Evolutionary conservation across 2,888 invertebrate species (phyloP), one percentile per base, ranked within the genome.

Genomic region (Zaprionus bogoriensis): DNA sequence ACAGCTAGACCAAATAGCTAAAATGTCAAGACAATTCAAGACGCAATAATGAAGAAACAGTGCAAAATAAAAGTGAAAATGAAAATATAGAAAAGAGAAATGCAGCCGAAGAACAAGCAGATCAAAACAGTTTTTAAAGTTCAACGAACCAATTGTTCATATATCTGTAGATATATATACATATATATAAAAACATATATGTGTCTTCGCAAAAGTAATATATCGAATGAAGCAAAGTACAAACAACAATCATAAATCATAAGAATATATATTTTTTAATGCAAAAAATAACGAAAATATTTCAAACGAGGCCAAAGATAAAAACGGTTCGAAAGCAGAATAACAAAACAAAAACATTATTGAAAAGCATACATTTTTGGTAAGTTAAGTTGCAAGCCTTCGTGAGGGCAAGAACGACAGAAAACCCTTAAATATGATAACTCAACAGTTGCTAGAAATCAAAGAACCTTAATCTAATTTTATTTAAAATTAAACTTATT

Each of bases 361-460:
- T 63, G 20, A 42, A 64, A 63, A 45, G 58, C 39, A 59, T 27
- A 38, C 30, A 69, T 66, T 59, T 76, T 81, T 84, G 80, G 80
- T 81, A 81, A 81, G 80, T 81, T 84, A 80, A 78, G 80, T 46
- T 67, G 38, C 30, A 67, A 52, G 53, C 63, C 55, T 19, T 17
- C 10, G 63, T 44, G 27, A 54, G 50, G 38, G 27, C 53, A 42
- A 27, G 27, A 48, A 41, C 38, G 61, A 5, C 5, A 12, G 50
- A 41, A 60, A 36, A 12, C 41, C 28, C 5, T 30, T 12, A 28
- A 47, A 62, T 14, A 44, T 44, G 51, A 61, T 41, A 63, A 58
- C 73, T 74, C 74, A 74, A 74, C 73, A 60, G 27, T 52, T 20
- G 6, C 1, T 41, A 27, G 28, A 36, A 23, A 2, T 32, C 9